Evolutionary conservation across 2,113 vertebrate genomes (phyloP).

Genomic region (Chamaetylas fuelleborni): DNA sequence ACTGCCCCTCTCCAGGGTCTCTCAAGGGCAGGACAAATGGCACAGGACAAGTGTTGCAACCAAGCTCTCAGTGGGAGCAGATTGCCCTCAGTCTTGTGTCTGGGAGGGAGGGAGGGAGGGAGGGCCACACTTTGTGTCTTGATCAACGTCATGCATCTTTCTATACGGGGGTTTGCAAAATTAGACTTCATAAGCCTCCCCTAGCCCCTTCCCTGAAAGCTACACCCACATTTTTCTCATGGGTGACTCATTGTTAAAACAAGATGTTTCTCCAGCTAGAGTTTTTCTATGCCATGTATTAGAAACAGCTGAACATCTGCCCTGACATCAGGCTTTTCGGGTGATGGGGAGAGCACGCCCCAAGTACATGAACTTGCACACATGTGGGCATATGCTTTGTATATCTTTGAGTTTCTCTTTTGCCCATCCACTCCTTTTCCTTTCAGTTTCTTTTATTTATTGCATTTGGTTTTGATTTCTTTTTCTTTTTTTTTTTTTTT

Average conservation of each 20-base stretch:
- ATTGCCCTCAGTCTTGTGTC: neutral
- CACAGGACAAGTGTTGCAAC: neutral
- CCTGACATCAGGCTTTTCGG: neutral
- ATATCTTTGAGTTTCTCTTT: neutral
- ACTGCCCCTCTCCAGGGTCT: accelerated
- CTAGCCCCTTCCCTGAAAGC: conserved; percentile 36
- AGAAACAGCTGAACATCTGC: conserved; percentile 30
- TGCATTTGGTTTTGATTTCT: neutral
- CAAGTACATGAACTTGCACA: neutral
- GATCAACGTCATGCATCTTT: neutral
- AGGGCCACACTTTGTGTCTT: neutral
- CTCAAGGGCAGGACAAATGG: neutral
- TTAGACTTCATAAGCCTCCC: neutral
- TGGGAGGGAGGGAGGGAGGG: neutral
- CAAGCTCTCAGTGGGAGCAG: neutral
- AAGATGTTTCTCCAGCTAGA: conserved; percentile 6
- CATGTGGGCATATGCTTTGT: neutral
- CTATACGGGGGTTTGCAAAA: conserved; percentile 41
- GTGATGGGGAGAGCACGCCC: neutral
- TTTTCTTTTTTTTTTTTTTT: neutral
- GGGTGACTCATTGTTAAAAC: conserved; percentile 48
- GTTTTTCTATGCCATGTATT: neutral
- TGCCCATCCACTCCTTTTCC: neutral
- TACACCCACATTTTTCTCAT: conserved; percentile 67
- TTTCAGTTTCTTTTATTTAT: neutral